phyloP scores from a whole-genome alignment of 2,888 invertebrate genomes.

The Tenthredo notha region DNA sequence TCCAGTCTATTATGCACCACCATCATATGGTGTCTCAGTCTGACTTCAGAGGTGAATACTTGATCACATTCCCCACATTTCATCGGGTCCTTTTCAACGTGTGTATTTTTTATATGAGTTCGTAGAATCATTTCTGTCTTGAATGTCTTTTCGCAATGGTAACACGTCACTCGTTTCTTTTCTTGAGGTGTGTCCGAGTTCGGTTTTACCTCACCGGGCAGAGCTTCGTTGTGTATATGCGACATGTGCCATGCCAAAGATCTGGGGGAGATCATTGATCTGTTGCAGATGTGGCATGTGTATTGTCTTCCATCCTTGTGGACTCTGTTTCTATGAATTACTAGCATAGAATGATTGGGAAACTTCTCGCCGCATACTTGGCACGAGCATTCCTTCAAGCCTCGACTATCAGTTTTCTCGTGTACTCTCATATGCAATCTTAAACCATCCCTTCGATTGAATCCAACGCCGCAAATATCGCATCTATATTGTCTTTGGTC shows the following conservation, averaged over 20 bases:
- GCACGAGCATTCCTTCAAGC: constrained; percentile 75
- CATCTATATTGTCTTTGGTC: constrained; percentile 76
- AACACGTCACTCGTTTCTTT: constrained; percentile 72
- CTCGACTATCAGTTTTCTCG: constrained; percentile 74
- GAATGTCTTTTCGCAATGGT: constrained; percentile 74
- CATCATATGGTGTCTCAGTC: constrained; percentile 76
- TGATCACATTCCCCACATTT: constrained; percentile 74
- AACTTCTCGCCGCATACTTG: constrained; percentile 76
- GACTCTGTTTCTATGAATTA: constrained; percentile 74
- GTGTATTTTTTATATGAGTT: constrained; percentile 76
- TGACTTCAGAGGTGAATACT: constrained; percentile 74
- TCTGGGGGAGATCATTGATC: constrained; percentile 75
- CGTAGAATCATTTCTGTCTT: constrained; percentile 77
- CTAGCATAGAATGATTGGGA: constrained; percentile 76
- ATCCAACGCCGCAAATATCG: constrained; percentile 76
- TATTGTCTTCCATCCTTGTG: constrained; percentile 75
- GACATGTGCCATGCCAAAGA: constrained; percentile 76
- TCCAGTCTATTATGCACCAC: constrained; percentile 72
- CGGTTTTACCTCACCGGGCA: constrained; percentile 65
- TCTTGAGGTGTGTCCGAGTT: constrained; percentile 63
- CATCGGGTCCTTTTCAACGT: constrained; percentile 74
- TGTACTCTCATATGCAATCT: constrained; percentile 75
- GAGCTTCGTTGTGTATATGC: constrained; percentile 73
- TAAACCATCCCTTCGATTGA: constrained; percentile 75
- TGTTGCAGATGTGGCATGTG: constrained; percentile 75